A percentile compares a stretch with the other conserved stretches of the same genome.
These are phyloP conservation scores for Falcaria lacertinaria DNA, from an alignment of 2,888 invertebrate species.

Conservation along the genomic window DNA sequence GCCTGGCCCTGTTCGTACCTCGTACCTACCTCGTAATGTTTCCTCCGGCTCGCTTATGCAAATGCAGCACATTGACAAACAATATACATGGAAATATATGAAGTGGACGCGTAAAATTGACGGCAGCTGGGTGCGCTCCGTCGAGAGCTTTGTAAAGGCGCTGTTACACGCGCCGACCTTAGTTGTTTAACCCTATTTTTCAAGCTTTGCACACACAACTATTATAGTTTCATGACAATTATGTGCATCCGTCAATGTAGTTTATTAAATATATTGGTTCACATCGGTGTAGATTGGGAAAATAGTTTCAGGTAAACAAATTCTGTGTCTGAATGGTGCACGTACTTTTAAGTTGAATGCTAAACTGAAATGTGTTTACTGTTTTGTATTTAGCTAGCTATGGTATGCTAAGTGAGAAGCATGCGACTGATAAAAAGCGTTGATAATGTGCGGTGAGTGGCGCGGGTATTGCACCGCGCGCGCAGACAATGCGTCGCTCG, in stretches of 20 bases:
- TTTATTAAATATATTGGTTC: too few relatives aligned
- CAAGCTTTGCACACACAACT: not conserved
- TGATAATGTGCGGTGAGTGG: constrained; percentile 17
- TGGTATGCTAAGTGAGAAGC: constrained; percentile 4
- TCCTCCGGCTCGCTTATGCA: constrained; percentile 61
- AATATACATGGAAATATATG: constrained; percentile 65
- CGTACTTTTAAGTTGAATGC: too few relatives aligned
- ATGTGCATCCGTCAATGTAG: not conserved
- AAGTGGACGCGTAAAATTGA: constrained; percentile 60
- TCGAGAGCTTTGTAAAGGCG: constrained; percentile 14
- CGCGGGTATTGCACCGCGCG: constrained; percentile 3
- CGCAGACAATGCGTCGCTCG: constrained; percentile 47
- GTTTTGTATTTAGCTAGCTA: too few relatives aligned
- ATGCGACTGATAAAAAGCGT: constrained; percentile 16
- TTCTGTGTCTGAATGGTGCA: too few relatives aligned
- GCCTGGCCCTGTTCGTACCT: constrained; percentile 41
- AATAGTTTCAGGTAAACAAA: too few relatives aligned
- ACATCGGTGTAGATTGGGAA: too few relatives aligned
- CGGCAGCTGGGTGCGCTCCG: constrained; percentile 40
- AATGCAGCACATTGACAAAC: constrained; percentile 62
- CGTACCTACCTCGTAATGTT: constrained; percentile 50
- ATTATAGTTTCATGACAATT: not conserved
- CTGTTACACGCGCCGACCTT: constrained; percentile 6
- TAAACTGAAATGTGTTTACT: too few relatives aligned
- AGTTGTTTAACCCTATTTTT: not conserved